Conservation (phyloP, 2,888 invertebrate species). For the Hirtodrosophila cameraria region DNA sequence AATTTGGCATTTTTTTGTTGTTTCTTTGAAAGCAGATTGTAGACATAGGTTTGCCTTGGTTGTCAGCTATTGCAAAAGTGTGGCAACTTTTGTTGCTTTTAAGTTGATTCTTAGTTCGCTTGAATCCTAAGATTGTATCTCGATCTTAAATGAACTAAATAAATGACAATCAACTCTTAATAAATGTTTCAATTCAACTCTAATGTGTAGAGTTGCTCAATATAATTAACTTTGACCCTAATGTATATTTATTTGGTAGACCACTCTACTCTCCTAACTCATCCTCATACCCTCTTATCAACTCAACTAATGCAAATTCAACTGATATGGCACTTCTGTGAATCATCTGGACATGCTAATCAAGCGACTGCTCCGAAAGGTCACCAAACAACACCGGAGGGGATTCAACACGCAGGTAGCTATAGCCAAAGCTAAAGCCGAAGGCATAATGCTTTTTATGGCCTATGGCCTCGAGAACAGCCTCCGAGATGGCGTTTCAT, state of each 20-base stretch:
- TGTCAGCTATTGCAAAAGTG: too few relatives aligned
- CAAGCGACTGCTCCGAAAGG: constrained; percentile 43
- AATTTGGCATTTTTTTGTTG: neutral
- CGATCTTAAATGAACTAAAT: too few relatives aligned
- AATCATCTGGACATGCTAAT: constrained; percentile 45
- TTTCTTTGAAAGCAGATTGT: too few relatives aligned
- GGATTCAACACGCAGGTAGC: constrained; percentile 33
- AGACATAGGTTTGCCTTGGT: too few relatives aligned
- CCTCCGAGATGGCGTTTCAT: constrained; percentile 59
- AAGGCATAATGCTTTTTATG: constrained; percentile 57
- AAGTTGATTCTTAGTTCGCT: too few relatives aligned
- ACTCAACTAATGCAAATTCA: constrained; percentile 40
- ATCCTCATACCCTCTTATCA: neutral
- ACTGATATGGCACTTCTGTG: constrained; percentile 20
- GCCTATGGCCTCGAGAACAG: constrained; percentile 50
- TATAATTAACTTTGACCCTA: too few relatives aligned
- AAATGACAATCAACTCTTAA: too few relatives aligned
- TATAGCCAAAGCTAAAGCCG: too few relatives aligned
- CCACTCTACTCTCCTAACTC: neutral
- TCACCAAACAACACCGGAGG: constrained; percentile 15
- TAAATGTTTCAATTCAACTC: too few relatives aligned
- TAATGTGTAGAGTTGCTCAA: neutral
- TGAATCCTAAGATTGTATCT: too few relatives aligned
- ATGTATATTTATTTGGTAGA: neutral
- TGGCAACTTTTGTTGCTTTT: too few relatives aligned